Conservation (phyloP, 2,888 invertebrate genomes). For the Pasiphila rectangulata region DNA sequence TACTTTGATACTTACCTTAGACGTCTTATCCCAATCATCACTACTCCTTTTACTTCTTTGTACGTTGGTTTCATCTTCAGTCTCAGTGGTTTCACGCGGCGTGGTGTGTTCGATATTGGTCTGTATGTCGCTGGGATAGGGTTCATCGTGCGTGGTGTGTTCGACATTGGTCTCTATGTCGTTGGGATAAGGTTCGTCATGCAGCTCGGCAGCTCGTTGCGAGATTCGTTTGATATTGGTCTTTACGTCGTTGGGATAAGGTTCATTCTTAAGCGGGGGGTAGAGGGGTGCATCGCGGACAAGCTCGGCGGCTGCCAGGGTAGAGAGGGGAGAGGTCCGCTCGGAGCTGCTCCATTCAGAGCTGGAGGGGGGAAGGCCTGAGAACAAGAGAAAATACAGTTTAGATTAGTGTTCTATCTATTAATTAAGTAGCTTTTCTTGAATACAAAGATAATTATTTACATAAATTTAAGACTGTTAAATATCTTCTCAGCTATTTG, state of each 20-base stretch:
- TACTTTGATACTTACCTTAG: slow-evolving; percentile 57
- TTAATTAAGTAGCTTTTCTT: no score
- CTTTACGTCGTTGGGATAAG: slow-evolving; percentile 40
- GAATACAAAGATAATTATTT: no score
- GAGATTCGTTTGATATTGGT: slow-evolving; percentile 48
- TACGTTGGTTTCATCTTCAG: slow-evolving; percentile 48
- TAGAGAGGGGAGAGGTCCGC: slow-evolving; percentile 41
- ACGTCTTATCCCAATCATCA: slow-evolving; percentile 53
- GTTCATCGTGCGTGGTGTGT: slow-evolving; percentile 37
- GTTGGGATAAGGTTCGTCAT: no score
- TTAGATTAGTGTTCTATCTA: no score
- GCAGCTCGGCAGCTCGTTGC: no score
- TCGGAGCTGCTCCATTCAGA: slow-evolving; percentile 58
- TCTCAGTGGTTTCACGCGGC: slow-evolving; percentile 41
- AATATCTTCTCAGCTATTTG: no score
- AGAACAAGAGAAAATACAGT: slow-evolving; percentile 31
- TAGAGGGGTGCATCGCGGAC: slow-evolving; percentile 60
- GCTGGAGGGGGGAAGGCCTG: slow-evolving; percentile 50
- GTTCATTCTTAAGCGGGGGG: slow-evolving; percentile 29
- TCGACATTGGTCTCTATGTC: no score
- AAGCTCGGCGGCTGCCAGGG: slow-evolving; percentile 55
- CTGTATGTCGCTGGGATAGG: slow-evolving; percentile 45
- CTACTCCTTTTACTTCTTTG: slow-evolving; percentile 60
- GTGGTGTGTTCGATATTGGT: slow-evolving; percentile 49
- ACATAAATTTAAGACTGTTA: no score